Evolutionary conservation across 2,888 invertebrate species (phyloP).

Genomic region (Hyppa rectilinea): DNA sequence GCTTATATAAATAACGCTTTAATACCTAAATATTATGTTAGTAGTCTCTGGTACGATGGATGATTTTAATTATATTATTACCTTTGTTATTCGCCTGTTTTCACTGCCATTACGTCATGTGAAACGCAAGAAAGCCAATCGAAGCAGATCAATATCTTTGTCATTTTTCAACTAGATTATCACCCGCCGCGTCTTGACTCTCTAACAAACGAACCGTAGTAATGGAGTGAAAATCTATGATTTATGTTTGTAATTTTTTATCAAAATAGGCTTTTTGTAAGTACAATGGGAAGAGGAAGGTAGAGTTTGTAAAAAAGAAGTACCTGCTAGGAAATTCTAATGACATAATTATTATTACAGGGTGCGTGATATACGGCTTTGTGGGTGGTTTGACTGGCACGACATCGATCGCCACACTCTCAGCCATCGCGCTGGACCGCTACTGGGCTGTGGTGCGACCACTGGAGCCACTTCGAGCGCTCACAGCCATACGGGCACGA

Average conservation of each 20-base stretch:
- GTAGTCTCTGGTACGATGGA: no score
- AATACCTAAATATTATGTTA: no score
- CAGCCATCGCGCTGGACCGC: conserved; percentile 95
- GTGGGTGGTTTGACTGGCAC: conserved; percentile 95
- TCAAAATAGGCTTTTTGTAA: not conserved
- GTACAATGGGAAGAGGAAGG: not conserved
- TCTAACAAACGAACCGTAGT: conserved; percentile 34
- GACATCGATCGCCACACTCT: conserved; percentile 95
- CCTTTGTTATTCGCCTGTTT: conserved; percentile 5
- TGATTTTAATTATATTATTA: no score
- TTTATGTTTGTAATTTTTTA: conserved; percentile 32
- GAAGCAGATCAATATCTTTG: conserved; percentile 24
- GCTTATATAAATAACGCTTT: not conserved
- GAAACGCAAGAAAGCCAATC: conserved; percentile 14
- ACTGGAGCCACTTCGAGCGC: conserved; percentile 92
- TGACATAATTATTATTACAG: conserved; percentile 84
- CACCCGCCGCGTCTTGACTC: conserved; percentile 31
- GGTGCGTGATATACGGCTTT: conserved; percentile 95
- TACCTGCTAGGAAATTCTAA: not conserved
- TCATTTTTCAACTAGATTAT: conserved; percentile 46
- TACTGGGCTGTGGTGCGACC: conserved; percentile 96
- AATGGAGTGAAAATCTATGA: conserved; percentile 29
- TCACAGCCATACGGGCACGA: conserved; percentile 91
- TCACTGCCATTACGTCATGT: not conserved
- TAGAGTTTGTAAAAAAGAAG: not conserved